Evolutionary conservation across 2,797 vertebrate species (phyloP).

Genomic region (Borostomias antarcticus): DNA sequence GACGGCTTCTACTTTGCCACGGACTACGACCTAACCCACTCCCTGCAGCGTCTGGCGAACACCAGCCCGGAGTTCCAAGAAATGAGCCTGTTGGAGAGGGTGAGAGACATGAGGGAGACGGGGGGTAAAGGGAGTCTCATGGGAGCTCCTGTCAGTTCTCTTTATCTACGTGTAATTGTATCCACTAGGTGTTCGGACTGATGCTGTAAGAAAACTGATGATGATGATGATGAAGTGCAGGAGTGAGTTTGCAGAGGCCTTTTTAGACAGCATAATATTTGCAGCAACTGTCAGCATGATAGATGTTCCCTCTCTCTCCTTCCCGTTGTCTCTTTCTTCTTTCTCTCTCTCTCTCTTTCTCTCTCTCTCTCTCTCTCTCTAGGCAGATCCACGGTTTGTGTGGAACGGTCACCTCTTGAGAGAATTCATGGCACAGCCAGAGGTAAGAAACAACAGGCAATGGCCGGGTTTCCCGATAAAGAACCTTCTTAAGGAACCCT

Average conservation of each 20-base stretch:
- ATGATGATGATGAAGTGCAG: too few species aligned
- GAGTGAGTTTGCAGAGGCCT: too few species aligned
- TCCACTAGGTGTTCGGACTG: not conserved
- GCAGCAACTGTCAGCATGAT: too few species aligned
- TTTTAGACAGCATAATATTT: too few species aligned
- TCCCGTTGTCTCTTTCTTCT: too few species aligned
- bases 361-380: constrained; percentile 30
- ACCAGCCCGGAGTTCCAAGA: constrained; percentile 98
- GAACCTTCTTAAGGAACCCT: too few species aligned
- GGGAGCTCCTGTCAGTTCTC: too few species aligned
- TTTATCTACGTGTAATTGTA: not conserved
- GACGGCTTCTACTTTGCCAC: constrained; percentile 96
- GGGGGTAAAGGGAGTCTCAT: too few species aligned
- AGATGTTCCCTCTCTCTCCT: too few species aligned
- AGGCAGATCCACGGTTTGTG: constrained; percentile 96
- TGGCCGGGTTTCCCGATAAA: too few species aligned
- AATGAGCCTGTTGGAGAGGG: constrained; percentile 90
- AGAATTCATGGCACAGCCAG: constrained; percentile 90
- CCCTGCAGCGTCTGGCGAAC: constrained; percentile 91
- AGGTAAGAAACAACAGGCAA: constrained; percentile 71
- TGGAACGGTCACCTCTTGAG: constrained; percentile 93
- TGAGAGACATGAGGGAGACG: constrained; percentile 52
- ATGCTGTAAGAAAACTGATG: too few species aligned
- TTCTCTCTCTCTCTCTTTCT: too few species aligned
- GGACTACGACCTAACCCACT: constrained; percentile 92